Evolutionary conservation across 2,113 vertebrate species (phyloP).

Genomic region (Electrona antarctica): DNA sequence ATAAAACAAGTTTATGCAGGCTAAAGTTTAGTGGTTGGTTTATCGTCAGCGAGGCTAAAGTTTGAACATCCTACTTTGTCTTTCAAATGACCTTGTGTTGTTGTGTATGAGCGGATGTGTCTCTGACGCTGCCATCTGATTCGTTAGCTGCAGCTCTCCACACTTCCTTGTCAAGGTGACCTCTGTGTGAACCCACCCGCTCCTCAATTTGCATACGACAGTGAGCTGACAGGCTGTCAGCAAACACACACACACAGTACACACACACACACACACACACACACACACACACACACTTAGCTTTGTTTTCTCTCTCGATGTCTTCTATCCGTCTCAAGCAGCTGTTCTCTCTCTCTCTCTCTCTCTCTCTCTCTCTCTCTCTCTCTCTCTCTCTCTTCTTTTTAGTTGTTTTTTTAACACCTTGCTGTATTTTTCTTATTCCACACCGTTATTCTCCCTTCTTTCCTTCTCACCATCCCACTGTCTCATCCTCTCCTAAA

Average conservation of each 20-base stretch:
- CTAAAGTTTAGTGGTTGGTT: no score
- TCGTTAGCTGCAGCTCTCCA: conserved; percentile 39
- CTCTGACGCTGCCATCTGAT: conserved; percentile 38
- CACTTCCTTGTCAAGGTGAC: conserved; percentile 68
- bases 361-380: background rate
- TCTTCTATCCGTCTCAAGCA: no score
- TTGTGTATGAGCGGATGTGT: conserved; percentile 19
- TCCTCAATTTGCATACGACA: conserved; percentile 68
- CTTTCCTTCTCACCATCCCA: no score
- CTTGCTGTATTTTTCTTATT: no score
- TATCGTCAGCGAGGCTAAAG: conserved; percentile 9
- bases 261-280: no score
- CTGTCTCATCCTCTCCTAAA: no score
- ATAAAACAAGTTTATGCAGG: no score
- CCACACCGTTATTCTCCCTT: no score
- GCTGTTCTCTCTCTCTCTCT: background rate
- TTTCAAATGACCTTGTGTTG: conserved; percentile 42
- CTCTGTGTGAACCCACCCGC: conserved; percentile 62
- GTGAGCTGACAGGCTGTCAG: conserved; percentile 68
- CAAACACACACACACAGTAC: conserved; percentile 29
- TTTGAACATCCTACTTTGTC: conserved; percentile 30
- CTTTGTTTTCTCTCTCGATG: no score
- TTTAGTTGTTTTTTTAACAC: no score
- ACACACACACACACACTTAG: conserved; percentile 17
- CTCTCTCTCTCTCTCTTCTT: background rate